A percentile compares a stretch with the other conserved stretches of the same genome.
Evolutionary conservation across 2,797 vertebrate species (phyloP).

Genomic region (Megaceryle alcyon): DNA sequence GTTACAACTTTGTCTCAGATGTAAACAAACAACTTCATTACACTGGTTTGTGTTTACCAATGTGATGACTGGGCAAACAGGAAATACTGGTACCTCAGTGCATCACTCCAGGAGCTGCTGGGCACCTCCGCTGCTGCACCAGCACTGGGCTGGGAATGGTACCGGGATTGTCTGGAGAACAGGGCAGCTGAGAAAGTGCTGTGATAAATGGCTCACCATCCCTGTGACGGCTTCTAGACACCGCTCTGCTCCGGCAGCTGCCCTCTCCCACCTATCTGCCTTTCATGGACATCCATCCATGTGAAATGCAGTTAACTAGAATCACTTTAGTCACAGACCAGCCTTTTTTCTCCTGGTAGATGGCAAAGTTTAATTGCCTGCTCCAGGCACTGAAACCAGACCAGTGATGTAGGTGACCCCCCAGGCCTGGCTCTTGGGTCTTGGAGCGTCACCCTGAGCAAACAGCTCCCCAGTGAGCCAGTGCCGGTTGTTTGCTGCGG

Average conservation of each 20-base stretch:
- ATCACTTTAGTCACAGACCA: background rate
- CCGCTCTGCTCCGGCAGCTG: background rate
- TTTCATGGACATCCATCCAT: background rate
- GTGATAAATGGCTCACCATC: background rate
- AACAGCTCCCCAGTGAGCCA: background rate
- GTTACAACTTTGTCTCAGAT: background rate
- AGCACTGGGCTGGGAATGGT: background rate
- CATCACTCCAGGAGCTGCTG: accelerated
- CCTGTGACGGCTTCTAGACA: background rate
- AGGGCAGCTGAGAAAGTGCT: background rate
- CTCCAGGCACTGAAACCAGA: background rate
- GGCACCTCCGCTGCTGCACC: accelerated
- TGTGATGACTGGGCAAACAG: background rate
- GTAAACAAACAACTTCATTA: background rate
- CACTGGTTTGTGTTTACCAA: background rate
- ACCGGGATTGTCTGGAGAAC: background rate
- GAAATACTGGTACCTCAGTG: background rate
- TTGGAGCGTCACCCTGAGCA: background rate
- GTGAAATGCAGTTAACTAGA: background rate
- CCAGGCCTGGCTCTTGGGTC: accelerated
- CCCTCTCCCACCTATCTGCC: background rate
- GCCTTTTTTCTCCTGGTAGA: background rate
- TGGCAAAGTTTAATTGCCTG: background rate
- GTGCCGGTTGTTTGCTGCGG: background rate
- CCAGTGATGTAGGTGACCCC: background rate